Evolutionary conservation across 2,113 vertebrate genomes (phyloP).

Genomic region (Garra rufa): DNA sequence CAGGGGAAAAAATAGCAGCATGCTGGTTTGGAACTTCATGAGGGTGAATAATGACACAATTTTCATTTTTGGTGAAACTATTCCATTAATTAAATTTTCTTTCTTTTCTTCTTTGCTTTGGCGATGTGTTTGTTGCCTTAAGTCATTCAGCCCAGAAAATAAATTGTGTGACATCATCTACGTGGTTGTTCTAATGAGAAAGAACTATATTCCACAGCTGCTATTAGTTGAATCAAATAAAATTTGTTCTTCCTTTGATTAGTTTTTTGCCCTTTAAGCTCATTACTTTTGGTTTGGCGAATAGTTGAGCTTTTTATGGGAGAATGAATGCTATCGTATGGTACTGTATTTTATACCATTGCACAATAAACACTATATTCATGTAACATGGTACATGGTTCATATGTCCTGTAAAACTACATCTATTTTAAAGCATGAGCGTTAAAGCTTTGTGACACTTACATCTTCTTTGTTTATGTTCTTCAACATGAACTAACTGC

Average conservation of each 20-base stretch:
- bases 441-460: not conserved
- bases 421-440: not conserved
- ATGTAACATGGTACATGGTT: not conserved
- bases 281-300: not conserved
- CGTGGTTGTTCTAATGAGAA: slow-evolving; percentile 6
- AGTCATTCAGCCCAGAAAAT: slow-evolving; percentile 7
- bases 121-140: not conserved
- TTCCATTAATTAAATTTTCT: slow-evolving; percentile 5
- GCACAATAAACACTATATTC: not conserved
- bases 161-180: not conserved
- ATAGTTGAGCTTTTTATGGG: not conserved
- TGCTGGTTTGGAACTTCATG: not conserved
- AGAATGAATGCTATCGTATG: not conserved
- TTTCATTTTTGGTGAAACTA: not conserved
- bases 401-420: not conserved
- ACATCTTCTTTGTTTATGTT: not conserved
- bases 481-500: slow-evolving; percentile 20
- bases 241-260: not conserved
- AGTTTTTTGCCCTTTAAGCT: not conserved
- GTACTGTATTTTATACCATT: not conserved
- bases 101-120: slow-evolving; percentile 12
- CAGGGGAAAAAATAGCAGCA: not conserved
- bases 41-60: not conserved
- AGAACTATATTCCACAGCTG: not conserved
- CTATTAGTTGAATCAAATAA: not conserved